These are phyloP conservation scores for Ibycter americanus DNA, from an alignment of 2,797 vertebrate species.

Conservation along the genomic window DNA sequence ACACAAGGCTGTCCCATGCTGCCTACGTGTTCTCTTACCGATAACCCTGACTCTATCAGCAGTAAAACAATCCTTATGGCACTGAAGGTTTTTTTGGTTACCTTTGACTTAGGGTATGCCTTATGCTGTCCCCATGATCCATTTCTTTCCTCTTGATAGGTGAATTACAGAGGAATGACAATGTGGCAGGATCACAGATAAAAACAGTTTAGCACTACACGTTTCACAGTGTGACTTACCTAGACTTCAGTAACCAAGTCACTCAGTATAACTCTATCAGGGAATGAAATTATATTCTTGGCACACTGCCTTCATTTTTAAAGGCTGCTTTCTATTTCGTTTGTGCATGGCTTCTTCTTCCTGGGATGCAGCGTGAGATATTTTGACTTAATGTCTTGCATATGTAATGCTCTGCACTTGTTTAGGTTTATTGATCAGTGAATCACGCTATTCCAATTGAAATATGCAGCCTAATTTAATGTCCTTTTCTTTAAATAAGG, in stretches of 20 bases:
- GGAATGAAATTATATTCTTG: constrained; percentile 3
- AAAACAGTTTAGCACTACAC: background rate
- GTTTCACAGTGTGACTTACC: background rate
- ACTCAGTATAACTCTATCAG: background rate
- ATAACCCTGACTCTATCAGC: background rate
- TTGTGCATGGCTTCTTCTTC: background rate
- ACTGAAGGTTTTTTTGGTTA: fast-evolving
- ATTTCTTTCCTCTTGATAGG: background rate
- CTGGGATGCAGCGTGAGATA: background rate
- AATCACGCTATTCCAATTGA: constrained; percentile 1
- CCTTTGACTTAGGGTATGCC: background rate
- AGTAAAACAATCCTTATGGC: fast-evolving
- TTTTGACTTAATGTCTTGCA: constrained; percentile 15
- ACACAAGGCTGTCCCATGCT: background rate
- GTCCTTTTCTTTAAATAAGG: background rate
- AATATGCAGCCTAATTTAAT: background rate
- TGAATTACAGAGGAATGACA: background rate
- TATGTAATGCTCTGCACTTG: background rate
- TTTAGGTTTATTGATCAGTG: constrained; percentile 25
- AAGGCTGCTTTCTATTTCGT: background rate
- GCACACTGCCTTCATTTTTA: background rate
- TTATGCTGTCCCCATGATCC: fast-evolving
- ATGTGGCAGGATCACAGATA: background rate
- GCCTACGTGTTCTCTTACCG: fast-evolving
- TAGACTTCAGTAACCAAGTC: background rate